Percentiles rank a stretch among this genome's conserved stretches.
Evolutionary conservation across 2,888 invertebrate genomes (phyloP).

Genomic region (Pollenia amentaria): DNA sequence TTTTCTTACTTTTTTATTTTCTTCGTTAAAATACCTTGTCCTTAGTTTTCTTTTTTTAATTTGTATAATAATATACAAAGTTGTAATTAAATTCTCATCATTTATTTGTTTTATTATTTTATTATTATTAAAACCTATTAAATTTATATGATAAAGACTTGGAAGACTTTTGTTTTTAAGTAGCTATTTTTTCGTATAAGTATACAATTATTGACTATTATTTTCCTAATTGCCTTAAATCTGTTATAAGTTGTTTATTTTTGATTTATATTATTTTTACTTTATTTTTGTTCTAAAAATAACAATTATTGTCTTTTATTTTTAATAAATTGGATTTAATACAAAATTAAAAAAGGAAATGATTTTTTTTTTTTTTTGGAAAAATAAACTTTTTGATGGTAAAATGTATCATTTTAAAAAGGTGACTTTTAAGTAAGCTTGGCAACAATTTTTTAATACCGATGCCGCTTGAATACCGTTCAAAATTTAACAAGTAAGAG

Average conservation of each 20-base stretch:
- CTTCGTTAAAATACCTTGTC: background rate
- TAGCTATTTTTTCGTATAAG: conserved; percentile 55
- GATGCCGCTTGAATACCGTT: too few species aligned
- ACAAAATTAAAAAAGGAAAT: conserved; percentile 1
- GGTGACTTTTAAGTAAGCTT: too few species aligned
- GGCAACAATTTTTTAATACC: too few species aligned
- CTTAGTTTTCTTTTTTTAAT: conserved; percentile 5
- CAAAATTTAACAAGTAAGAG: too few species aligned
- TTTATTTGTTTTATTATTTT: conserved; percentile 13
- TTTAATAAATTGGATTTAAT: conserved; percentile 59
- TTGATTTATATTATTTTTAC: conserved; percentile 20
- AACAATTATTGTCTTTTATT: conserved; percentile 51
- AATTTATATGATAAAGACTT: conserved; percentile 42
- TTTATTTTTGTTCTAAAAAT: conserved; percentile 37
- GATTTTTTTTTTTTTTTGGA: conserved; percentile 27
- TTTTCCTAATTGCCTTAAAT: conserved; percentile 45
- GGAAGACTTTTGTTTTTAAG: conserved; percentile 70
- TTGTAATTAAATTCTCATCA: background rate
- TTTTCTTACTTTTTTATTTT: conserved; percentile 2
- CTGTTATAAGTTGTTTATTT: conserved; percentile 48
- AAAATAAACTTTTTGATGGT: background rate
- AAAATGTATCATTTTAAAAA: background rate
- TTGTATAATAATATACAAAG: conserved; percentile 31
- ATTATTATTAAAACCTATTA: conserved; percentile 17
- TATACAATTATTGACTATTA: conserved; percentile 55